Evolutionary conservation across 2,888 invertebrate species (phyloP).

Genomic region (Perizoma affinitatum): DNA sequence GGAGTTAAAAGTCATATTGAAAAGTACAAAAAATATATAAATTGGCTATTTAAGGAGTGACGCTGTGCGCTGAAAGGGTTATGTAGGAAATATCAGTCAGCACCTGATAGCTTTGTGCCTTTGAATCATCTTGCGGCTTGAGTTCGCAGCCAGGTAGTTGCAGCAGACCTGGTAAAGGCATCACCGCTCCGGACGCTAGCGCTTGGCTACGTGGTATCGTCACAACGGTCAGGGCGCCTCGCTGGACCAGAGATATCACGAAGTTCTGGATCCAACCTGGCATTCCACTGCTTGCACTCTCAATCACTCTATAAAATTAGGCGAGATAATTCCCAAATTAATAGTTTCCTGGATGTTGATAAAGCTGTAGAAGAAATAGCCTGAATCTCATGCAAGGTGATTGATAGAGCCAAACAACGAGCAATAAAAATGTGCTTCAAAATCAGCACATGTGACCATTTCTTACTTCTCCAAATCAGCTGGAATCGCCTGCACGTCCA

Average conservation of each 20-base stretch:
- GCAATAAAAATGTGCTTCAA: not conserved
- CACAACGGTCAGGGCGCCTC: constrained; percentile 73
- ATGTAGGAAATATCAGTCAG: not conserved
- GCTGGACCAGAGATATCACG: constrained; percentile 83
- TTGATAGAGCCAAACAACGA: too few species aligned
- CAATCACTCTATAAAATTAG: constrained; percentile 67
- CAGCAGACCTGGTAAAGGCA: constrained; percentile 52
- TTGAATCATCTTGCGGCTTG: constrained; percentile 11
- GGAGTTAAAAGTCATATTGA: too few species aligned
- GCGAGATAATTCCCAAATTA: too few species aligned
- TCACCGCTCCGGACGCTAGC: constrained; percentile 53
- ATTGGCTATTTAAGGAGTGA: too few species aligned
- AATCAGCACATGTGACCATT: not conserved
- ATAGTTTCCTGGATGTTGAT: too few species aligned
- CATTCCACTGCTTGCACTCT: constrained; percentile 85
- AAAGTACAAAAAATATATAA: too few species aligned
- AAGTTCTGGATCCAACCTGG: constrained; percentile 88
- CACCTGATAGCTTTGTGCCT: constrained; percentile 40
- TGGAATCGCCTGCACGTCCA: constrained; percentile 86
- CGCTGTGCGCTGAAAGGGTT: too few species aligned
- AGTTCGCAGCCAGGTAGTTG: constrained; percentile 35
- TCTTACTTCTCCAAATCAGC: constrained; percentile 86
- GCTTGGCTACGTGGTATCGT: constrained; percentile 61
- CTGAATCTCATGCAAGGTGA: too few species aligned
- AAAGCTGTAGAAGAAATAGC: too few species aligned